These are phyloP conservation scores for Physeter macrocephalus DNA, from an alignment of 2,113 vertebrate species.

Conservation along the genomic window DNA sequence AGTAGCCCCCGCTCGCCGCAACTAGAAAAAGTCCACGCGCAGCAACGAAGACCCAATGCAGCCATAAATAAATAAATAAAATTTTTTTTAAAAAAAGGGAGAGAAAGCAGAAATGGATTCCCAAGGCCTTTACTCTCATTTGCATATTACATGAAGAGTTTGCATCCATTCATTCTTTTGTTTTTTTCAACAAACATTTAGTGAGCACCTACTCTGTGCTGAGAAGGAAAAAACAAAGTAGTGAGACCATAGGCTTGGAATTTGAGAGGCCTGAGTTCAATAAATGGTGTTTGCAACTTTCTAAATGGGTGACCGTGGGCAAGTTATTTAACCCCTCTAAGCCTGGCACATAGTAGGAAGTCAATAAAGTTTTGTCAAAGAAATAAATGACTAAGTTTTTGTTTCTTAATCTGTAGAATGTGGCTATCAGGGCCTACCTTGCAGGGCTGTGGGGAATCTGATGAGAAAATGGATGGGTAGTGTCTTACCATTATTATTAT, in stretches of 20 bases:
- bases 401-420: background rate
- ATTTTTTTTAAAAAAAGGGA: too few relatives aligned
- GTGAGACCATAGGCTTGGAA: background rate
- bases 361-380: background rate
- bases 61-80: background rate
- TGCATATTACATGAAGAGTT: too few relatives aligned
- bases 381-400: background rate
- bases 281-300: background rate
- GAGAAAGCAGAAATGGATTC: background rate
- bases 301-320: background rate
- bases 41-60: too few relatives aligned
- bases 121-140: background rate
- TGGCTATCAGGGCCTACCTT: background rate
- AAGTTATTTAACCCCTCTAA: background rate
- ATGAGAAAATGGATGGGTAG: background rate
- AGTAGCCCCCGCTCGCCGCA: too few relatives aligned
- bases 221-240: background rate
- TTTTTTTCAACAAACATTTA: background rate
- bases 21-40: too few relatives aligned
- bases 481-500: background rate
- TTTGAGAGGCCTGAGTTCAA: background rate
- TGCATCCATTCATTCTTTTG: background rate
- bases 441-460: background rate
- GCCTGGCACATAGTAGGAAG: background rate
- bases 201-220: background rate